Evolutionary conservation across 2,113 vertebrate genomes (phyloP).

Genomic region (Cyphomyrus discorhynchus): DNA sequence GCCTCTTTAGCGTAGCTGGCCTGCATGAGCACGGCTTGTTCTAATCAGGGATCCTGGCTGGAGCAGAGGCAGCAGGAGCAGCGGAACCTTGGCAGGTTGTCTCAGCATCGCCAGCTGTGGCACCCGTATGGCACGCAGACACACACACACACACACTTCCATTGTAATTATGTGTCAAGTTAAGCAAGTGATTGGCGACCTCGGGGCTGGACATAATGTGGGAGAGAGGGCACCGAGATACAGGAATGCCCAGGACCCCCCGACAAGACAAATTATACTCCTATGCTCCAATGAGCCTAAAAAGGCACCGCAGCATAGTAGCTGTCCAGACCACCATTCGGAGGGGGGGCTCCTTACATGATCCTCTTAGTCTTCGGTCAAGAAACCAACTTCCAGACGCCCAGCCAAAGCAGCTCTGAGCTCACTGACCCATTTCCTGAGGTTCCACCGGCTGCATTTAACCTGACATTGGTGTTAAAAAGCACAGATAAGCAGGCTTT

Average conservation of each 20-base stretch:
- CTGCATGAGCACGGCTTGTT: constrained; percentile 68
- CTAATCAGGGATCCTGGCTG: constrained; percentile 70
- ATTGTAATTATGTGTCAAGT: constrained; percentile 73
- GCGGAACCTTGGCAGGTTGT: constrained; percentile 62
- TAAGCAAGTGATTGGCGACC: constrained; percentile 68
- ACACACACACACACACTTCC: constrained; percentile 75
- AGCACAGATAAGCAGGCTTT: constrained; percentile 30
- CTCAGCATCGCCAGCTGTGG: constrained; percentile 53
- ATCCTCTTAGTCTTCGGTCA: constrained; percentile 52
- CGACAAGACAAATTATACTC: constrained; percentile 60
- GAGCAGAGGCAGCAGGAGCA: constrained; percentile 58
- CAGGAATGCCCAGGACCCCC: constrained; percentile 42
- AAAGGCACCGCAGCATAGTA: constrained; percentile 36
- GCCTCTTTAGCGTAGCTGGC: constrained; percentile 65
- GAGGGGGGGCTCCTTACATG: constrained; percentile 19
- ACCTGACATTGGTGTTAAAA: constrained; percentile 52
- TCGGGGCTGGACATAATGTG: constrained; percentile 50
- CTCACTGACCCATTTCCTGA: constrained; percentile 54
- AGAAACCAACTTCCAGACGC: constrained; percentile 48
- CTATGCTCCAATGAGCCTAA: constrained; percentile 50
- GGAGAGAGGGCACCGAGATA: constrained; percentile 40
- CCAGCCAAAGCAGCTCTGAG: constrained; percentile 55
- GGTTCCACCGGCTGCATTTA: constrained; percentile 55
- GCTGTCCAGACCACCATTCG: constrained; percentile 47
- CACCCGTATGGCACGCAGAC: constrained; percentile 57